A percentile compares a stretch with the other conserved stretches of the same genome.
phyloP scores from a whole-genome alignment of 1,140 invertebrate genomes.

The Dinoponera quadriceps region DNA sequence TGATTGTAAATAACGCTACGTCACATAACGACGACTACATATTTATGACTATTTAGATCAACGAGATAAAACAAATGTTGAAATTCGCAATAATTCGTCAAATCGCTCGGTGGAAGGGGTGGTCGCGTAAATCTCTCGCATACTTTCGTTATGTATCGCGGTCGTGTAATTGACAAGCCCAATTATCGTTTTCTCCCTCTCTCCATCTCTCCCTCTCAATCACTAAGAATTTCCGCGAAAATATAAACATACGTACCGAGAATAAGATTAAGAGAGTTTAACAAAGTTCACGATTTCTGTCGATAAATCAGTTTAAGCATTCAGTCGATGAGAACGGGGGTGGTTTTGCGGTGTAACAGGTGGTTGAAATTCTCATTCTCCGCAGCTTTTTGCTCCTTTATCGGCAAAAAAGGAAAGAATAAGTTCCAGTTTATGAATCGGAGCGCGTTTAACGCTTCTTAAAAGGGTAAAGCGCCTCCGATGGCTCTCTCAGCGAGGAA shows the following conservation, averaged over 20 bases:
- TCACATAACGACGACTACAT: constrained; percentile 48
- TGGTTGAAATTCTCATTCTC: constrained; percentile 83
- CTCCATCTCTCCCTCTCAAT: too few species aligned
- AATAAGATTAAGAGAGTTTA: constrained; percentile 67
- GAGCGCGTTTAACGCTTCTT: constrained; percentile 82
- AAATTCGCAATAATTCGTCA: constrained; percentile 55
- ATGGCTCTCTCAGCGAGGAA: constrained; percentile 72
- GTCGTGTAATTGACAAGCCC: constrained; percentile 5
- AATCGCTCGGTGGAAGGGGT: constrained; percentile 32
- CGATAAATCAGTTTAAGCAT: constrained; percentile 82
- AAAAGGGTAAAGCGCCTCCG: constrained; percentile 80
- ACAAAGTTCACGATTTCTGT: constrained; percentile 77
- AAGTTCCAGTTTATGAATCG: constrained; percentile 81
- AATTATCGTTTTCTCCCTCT: too few species aligned
- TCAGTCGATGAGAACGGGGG: constrained; percentile 78
- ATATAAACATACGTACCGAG: constrained; percentile 21
- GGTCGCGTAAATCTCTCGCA: constrained; percentile 22
- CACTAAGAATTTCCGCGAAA: constrained; percentile 44
- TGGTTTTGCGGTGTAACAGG: constrained; percentile 83
- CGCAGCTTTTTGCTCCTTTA: constrained; percentile 82
- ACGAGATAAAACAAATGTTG: constrained; percentile 52
- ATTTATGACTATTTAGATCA: constrained; percentile 59
- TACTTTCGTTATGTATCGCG: constrained; percentile 19
- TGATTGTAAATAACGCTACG: constrained; percentile 54
- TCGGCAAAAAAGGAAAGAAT: constrained; percentile 81